These are phyloP conservation scores for Chloebia gouldiae DNA, from an alignment of 2,113 vertebrate species.

Conservation along the genomic window DNA sequence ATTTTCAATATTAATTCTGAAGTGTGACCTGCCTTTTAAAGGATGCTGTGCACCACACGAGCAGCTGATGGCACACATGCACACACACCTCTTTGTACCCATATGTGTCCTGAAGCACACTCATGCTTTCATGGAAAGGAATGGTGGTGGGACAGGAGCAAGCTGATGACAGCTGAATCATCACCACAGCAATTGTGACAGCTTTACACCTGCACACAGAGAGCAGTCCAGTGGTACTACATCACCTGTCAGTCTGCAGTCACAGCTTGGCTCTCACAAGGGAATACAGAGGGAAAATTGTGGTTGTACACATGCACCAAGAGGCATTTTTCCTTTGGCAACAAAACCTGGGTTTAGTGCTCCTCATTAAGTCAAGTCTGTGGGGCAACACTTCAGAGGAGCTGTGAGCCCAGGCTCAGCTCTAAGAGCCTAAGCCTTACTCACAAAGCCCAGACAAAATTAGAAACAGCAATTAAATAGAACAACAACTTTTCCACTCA, in stretches of 20 bases:
- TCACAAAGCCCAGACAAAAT: neutral
- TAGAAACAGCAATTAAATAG: neutral
- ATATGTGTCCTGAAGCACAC: neutral
- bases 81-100: neutral
- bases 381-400: neutral
- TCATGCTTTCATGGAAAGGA: neutral
- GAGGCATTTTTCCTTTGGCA: neutral
- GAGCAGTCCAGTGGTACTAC: neutral
- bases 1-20: neutral
- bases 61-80: neutral
- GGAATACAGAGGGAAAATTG: accelerated
- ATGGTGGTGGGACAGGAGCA: neutral
- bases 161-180: neutral
- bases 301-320: neutral
- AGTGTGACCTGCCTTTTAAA: neutral
- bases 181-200: neutral
- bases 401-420: neutral
- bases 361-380: neutral
- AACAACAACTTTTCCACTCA: neutral
- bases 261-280: neutral
- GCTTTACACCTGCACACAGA: neutral
- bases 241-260: accelerated
- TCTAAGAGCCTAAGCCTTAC: neutral
- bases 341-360: neutral
- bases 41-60: neutral